A percentile compares a stretch with the other conserved stretches of the same genome.
Conservation (phyloP, 2,797 vertebrate genomes). For the Euthynnus affinis region DNA sequence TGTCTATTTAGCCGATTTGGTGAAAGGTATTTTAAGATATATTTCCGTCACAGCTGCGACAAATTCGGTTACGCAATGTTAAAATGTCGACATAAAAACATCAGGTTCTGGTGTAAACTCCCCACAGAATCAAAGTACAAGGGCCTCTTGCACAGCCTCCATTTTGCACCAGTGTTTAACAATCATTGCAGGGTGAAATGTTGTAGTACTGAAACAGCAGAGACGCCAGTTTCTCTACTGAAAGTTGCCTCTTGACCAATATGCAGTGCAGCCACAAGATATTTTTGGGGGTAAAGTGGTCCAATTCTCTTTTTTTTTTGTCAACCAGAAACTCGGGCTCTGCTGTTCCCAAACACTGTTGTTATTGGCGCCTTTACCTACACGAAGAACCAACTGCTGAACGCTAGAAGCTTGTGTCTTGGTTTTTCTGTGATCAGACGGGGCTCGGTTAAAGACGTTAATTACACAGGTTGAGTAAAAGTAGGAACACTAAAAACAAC, state of each 20-base stretch:
- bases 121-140: constrained; percentile 5
- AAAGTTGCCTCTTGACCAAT: constrained; percentile 20
- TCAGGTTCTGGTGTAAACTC: not conserved
- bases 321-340: not conserved
- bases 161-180: constrained; percentile 22
- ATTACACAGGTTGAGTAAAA: not conserved
- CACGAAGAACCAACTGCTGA: not conserved
- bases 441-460: not conserved
- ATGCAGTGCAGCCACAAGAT: constrained; percentile 6
- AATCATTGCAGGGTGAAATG: constrained; percentile 23
- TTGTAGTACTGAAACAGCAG: not conserved
- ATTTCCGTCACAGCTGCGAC: not conserved
- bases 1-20: constrained; percentile 43
- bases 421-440: not conserved
- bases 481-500: not conserved
- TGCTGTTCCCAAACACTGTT: not conserved
- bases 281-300: not conserved
- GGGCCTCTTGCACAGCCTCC: not conserved
- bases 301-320: not conserved
- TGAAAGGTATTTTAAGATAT: not conserved
- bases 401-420: not conserved
- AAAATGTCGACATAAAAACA: not conserved
- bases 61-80: not conserved
- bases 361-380: not conserved
- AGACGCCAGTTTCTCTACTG: not conserved